phyloP scores from a whole-genome alignment of 1,140 invertebrate genomes.

The Drosophila jambulina region DNA sequence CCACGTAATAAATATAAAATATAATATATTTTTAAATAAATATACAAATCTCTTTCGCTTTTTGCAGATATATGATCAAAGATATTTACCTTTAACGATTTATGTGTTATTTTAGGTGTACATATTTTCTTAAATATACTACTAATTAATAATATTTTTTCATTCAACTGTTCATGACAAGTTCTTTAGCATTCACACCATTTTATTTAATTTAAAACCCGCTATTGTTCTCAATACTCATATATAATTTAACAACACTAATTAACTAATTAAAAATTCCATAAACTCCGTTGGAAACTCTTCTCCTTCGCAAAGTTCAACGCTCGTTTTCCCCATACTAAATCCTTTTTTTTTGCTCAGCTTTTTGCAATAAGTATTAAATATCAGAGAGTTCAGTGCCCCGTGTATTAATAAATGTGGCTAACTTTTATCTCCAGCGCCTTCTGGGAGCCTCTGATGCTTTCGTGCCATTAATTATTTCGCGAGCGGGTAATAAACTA shows the following conservation, averaged over 20 bases:
- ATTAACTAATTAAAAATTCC: neutral
- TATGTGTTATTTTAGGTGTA: neutral
- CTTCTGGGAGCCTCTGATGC: conserved; percentile 17
- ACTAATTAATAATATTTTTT: neutral
- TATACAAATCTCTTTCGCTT: neutral
- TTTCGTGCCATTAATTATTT: conserved; percentile 49
- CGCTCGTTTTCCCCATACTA: neutral
- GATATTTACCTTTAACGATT: neutral
- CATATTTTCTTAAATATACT: neutral
- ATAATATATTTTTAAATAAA: neutral
- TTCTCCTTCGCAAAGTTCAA: neutral
- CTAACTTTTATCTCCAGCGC: conserved; percentile 19
- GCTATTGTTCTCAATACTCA: neutral
- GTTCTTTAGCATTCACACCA: neutral
- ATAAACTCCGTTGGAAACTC: neutral
- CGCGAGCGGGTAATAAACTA: conserved; percentile 35
- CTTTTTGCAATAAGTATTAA: neutral
- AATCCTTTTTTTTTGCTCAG: neutral
- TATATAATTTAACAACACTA: too few species aligned
- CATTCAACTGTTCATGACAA: neutral
- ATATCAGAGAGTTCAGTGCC: conserved; percentile 5
- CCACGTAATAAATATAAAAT: too few species aligned
- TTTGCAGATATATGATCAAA: neutral
- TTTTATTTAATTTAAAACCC: neutral
- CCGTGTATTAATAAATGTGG: conserved; percentile 14